phyloP scores from a whole-genome alignment of 2,888 invertebrate species.

The Spisula solida region DNA sequence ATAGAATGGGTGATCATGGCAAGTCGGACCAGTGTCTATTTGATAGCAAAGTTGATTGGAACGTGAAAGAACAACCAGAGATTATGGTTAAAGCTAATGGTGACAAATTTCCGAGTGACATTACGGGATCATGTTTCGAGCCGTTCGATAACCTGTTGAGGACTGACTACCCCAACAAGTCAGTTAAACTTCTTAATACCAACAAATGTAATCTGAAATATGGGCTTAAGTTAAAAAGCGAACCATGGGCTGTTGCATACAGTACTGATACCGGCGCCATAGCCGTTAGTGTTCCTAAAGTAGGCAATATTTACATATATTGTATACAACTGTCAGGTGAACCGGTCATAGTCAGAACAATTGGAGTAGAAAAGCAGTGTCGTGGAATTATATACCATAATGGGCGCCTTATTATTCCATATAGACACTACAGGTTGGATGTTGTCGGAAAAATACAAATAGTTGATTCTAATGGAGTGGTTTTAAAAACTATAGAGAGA shows the following conservation, averaged over 20 bases:
- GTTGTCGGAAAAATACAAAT: neutral
- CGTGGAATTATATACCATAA: neutral
- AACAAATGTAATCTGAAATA: neutral
- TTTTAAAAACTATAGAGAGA: neutral
- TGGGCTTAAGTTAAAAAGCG: neutral
- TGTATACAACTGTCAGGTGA: neutral
- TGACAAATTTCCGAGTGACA: neutral
- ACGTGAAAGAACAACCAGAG: neutral
- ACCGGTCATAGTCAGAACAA: neutral
- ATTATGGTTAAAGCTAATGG: neutral
- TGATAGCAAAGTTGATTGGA: neutral
- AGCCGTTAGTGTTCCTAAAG: neutral
- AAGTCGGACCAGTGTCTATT: too few relatives aligned
- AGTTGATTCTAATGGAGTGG: neutral
- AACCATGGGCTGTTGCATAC: neutral
- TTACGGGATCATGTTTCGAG: neutral
- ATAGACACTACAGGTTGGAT: neutral
- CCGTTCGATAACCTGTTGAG: neutral
- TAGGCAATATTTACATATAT: neutral
- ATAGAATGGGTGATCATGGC: neutral
- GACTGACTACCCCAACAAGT: neutral
- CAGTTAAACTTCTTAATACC: neutral
- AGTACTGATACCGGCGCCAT: neutral
- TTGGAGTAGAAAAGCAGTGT: neutral
- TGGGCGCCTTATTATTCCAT: neutral